phyloP scores from a whole-genome alignment of 2,797 vertebrate species.

The Propithecus perrieri region DNA sequence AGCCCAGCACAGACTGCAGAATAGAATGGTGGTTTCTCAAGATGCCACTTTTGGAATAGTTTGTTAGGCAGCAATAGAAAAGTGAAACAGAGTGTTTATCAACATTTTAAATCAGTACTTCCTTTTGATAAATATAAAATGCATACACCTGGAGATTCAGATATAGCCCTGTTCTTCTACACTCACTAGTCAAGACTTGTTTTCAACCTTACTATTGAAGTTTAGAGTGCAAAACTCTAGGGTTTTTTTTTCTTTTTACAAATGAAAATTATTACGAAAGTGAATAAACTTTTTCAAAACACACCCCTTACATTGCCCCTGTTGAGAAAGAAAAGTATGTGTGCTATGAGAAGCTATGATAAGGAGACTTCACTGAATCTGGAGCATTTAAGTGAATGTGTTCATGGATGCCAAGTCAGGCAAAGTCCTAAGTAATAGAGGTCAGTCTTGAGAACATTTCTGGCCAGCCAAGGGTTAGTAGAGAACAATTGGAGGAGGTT shows the following conservation, averaged over 20 bases:
- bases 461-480: not conserved
- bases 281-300: not conserved
- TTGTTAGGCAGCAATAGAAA: not conserved
- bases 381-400: not conserved
- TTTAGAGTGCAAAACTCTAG: not conserved
- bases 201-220: not conserved
- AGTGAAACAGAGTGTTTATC: not conserved
- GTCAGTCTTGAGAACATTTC: not conserved
- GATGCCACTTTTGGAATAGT: not conserved
- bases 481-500: not conserved
- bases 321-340: not conserved
- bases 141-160: not conserved
- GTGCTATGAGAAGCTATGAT: not conserved
- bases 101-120: not conserved
- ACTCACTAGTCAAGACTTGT: not conserved
- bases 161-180: not conserved
- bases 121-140: constrained; percentile 5
- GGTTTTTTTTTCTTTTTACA: not conserved
- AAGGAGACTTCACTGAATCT: not conserved
- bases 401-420: not conserved
- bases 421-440: not conserved
- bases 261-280: not conserved
- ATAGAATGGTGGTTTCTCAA: not conserved
- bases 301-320: not conserved
- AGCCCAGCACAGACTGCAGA: not conserved